Evolutionary conservation across 2,888 invertebrate species (phyloP).

Genomic region (Protodeltote pygarga): DNA sequence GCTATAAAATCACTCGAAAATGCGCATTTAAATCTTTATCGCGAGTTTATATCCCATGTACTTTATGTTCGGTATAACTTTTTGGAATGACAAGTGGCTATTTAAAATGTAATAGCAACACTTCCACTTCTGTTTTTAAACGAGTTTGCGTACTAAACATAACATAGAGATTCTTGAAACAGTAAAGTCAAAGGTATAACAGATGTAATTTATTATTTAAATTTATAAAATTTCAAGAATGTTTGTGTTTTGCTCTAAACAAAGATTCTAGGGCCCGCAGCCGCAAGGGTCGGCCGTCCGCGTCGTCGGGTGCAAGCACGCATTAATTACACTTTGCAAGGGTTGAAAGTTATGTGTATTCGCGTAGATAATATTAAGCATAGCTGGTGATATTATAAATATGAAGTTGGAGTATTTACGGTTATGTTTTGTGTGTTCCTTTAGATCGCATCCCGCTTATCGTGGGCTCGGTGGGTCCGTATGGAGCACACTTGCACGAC

Average conservation of each 20-base stretch:
- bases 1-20: conserved; percentile 48
- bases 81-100: conserved; percentile 42
- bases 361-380: conserved; percentile 53
- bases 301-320: conserved; percentile 83
- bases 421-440: conserved; percentile 21
- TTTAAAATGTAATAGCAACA: conserved; percentile 24
- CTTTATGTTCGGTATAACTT: conserved; percentile 43
- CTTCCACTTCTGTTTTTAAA: conserved; percentile 21
- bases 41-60: conserved; percentile 41
- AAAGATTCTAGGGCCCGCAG: conserved; percentile 68
- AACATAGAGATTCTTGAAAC: conserved; percentile 24
- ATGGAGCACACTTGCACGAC: conserved; percentile 96
- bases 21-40: conserved; percentile 52
- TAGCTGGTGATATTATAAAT: conserved; percentile 35
- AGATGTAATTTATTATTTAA: conserved; percentile 46
- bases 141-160: conserved; percentile 14
- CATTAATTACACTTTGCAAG: conserved; percentile 81
- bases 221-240: conserved; percentile 72
- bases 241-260: conserved; percentile 73
- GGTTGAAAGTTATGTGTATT: conserved; percentile 62
- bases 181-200: conserved; percentile 23
- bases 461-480: conserved; percentile 97
- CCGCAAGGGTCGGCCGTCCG: conserved; percentile 74
- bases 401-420: conserved; percentile 27
- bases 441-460: conserved; percentile 86